phyloP scores from a whole-genome alignment of 2,888 invertebrate genomes.

The Magallana nippona region DNA sequence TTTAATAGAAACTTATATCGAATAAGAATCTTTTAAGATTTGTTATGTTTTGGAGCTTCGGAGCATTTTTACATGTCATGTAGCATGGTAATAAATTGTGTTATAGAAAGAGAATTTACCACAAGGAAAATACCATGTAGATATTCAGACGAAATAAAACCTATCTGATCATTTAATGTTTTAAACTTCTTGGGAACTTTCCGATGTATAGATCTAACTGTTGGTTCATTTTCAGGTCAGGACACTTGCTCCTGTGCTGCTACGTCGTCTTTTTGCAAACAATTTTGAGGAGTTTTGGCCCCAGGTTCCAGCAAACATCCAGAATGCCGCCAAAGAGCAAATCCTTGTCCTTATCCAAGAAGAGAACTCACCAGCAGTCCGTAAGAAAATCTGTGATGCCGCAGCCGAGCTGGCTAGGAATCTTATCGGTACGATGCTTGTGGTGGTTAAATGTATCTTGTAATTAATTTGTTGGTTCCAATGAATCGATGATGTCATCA shows the following conservation, averaged over 20 bases:
- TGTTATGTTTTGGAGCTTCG: no score
- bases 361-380: conserved; percentile 86
- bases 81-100: no score
- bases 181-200: no score
- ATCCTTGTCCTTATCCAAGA: conserved; percentile 91
- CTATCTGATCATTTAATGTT: no score
- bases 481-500: background rate
- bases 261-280: conserved; percentile 90
- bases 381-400: conserved; percentile 96
- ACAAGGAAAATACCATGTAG: no score
- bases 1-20: no score
- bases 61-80: no score
- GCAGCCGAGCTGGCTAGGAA: conserved; percentile 97
- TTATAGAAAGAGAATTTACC: no score
- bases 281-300: conserved; percentile 96
- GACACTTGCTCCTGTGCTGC: conserved; percentile 95
- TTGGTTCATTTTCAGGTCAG: conserved; percentile 82
- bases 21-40: no score
- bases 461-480: background rate
- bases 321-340: conserved; percentile 91
- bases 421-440: conserved; percentile 77
- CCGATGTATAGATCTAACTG: no score
- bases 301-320: conserved; percentile 91
- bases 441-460: conserved; percentile 33
- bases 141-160: no score